These are phyloP conservation scores for Larimichthys polyactis DNA, from an alignment of 2,113 vertebrate genomes.

Conservation along the genomic window DNA sequence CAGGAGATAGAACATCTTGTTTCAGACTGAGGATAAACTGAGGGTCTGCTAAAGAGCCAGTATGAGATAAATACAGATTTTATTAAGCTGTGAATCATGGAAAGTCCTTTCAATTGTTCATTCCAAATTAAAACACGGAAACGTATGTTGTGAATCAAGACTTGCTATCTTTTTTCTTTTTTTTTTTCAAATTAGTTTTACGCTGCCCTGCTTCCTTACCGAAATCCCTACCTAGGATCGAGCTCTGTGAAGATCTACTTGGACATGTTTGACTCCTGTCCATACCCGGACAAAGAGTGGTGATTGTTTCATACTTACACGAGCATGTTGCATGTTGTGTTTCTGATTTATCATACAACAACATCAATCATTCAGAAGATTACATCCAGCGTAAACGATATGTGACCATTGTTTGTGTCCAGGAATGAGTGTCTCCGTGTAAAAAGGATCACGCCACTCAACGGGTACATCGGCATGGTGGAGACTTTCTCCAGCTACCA, in stretches of 20 bases:
- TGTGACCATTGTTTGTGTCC: neutral
- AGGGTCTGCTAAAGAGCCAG: too few relatives aligned
- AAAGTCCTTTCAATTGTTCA: too few relatives aligned
- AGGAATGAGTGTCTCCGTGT: slow-evolving; percentile 59
- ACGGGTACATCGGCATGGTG: slow-evolving; percentile 78
- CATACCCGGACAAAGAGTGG: slow-evolving; percentile 85
- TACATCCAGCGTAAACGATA: too few relatives aligned
- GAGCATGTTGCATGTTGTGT: too few relatives aligned
- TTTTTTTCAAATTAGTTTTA: slow-evolving; percentile 61
- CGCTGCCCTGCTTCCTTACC: slow-evolving; percentile 55
- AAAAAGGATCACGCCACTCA: slow-evolving; percentile 49
- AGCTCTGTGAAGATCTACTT: slow-evolving; percentile 60
- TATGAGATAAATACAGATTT: too few relatives aligned
- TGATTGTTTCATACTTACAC: slow-evolving; percentile 61
- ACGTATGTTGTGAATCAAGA: neutral
- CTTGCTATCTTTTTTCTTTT: neutral
- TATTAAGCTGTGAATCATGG: too few relatives aligned
- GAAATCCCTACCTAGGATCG: slow-evolving; percentile 48
- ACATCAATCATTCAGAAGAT: too few relatives aligned
- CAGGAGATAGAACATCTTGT: too few relatives aligned
- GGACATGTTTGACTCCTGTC: slow-evolving; percentile 80
- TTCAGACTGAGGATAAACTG: too few relatives aligned
- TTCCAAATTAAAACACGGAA: too few relatives aligned
- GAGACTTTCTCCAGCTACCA: slow-evolving; percentile 82
- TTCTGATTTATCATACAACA: too few relatives aligned